These are phyloP conservation scores for Brachirus orientalis DNA, from an alignment of 2,113 vertebrate genomes.

Conservation along the genomic window DNA sequence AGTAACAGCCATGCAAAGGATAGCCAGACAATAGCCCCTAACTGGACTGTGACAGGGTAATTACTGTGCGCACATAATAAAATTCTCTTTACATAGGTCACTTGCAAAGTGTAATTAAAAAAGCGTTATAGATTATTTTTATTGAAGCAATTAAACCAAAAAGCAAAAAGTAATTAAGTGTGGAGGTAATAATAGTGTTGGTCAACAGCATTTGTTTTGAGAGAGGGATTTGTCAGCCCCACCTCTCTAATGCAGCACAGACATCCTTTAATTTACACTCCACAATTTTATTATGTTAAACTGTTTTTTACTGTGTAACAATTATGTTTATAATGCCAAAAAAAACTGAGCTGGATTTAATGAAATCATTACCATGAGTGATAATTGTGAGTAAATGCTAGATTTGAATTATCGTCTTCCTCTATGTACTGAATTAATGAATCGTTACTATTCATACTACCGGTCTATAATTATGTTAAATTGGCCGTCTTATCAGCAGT, in stretches of 20 bases:
- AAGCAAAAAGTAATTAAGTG: slow-evolving; percentile 94
- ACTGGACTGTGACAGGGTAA: slow-evolving; percentile 98
- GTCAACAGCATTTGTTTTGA: slow-evolving; percentile 96
- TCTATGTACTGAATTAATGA: slow-evolving; percentile 79
- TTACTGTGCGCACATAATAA: slow-evolving; percentile 96
- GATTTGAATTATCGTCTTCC: slow-evolving; percentile 81
- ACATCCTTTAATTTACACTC: slow-evolving; percentile 86
- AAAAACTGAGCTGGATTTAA: slow-evolving; percentile 90
- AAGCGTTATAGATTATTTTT: slow-evolving; percentile 97
- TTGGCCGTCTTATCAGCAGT: slow-evolving; percentile 83
- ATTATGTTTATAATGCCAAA: slow-evolving; percentile 99
- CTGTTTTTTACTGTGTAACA: slow-evolving; percentile 90
- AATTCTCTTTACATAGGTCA: slow-evolving; percentile 97
- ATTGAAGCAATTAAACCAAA: slow-evolving; percentile 99
- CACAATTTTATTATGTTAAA: slow-evolving; percentile 91
- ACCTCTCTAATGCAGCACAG: slow-evolving; percentile 84
- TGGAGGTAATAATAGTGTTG: slow-evolving; percentile 97
- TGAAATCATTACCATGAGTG: slow-evolving; percentile 80
- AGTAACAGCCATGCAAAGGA: slow-evolving; percentile 89
- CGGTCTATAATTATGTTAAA: slow-evolving; percentile 86
- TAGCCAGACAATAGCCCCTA: slow-evolving; percentile 94
- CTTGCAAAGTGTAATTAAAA: slow-evolving; percentile 98
- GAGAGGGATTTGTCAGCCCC: slow-evolving; percentile 84
- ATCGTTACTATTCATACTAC: slow-evolving; percentile 80
- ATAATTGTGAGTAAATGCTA: slow-evolving; percentile 81